A percentile compares a stretch with the other conserved stretches of the same genome.
phyloP scores from a whole-genome alignment of 1,140 invertebrate genomes.

The Kradibia gibbosae region DNA sequence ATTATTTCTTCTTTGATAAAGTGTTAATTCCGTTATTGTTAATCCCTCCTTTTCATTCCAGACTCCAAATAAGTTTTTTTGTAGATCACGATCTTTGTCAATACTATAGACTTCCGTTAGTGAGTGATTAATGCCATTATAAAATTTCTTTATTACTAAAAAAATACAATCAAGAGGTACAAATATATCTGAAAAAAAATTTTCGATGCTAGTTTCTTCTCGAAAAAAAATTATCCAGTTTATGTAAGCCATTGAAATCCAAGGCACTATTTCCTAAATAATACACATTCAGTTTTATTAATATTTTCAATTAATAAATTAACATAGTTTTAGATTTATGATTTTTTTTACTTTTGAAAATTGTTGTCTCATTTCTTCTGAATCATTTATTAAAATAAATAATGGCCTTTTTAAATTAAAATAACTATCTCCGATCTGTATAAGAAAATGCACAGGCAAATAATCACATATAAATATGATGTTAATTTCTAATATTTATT shows the following conservation, averaged over 20 bases:
- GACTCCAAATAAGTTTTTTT: conserved; percentile 55
- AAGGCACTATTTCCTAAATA: conserved; percentile 57
- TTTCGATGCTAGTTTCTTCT: conserved; percentile 54
- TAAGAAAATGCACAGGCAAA: too few species aligned
- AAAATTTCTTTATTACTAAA: conserved; percentile 54
- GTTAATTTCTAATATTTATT: too few species aligned
- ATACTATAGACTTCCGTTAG: conserved; percentile 67
- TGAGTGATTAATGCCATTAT: conserved; percentile 49
- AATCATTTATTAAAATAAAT: conserved; percentile 67
- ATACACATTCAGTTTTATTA: not conserved
- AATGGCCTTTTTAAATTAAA: conserved; percentile 67
- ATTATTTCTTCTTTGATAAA: conserved; percentile 65
- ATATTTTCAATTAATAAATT: not conserved
- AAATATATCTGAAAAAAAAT: conserved; percentile 61
- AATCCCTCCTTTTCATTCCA: conserved; percentile 58
- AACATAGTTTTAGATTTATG: not conserved
- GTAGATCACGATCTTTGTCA: conserved; percentile 55
- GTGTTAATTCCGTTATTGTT: conserved; percentile 52
- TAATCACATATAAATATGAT: too few species aligned
- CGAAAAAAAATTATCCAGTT: conserved; percentile 65
- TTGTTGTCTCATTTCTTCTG: conserved; percentile 57
- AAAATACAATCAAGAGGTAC: conserved; percentile 65
- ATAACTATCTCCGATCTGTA: conserved; percentile 63
- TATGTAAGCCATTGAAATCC: conserved; percentile 68
- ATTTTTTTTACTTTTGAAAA: conserved; percentile 62